Evolutionary conservation across 2,888 invertebrate species (phyloP), one percentile per base, ranked within the genome.

Genomic region (Lomographa bimaculata): DNA sequence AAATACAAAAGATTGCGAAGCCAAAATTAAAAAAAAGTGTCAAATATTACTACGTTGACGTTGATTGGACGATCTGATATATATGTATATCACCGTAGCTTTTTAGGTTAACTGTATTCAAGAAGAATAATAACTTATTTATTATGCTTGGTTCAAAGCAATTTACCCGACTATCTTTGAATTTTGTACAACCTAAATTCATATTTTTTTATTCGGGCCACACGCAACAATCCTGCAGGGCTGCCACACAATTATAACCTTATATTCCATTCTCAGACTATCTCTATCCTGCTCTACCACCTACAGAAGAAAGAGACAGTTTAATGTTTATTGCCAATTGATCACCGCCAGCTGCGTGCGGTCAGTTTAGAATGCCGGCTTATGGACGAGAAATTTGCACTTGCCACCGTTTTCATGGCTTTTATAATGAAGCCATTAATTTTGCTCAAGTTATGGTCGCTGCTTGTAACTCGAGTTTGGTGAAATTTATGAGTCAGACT

Each of bases 271-370:
- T 29, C 40, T 35, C 35, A 45, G 45, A 51, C 47, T 37, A 39
- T 6, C 7, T 6, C 17, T 20, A 5, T 58, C 55, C 41, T 44
- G 46, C 28, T 60, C 36, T 37, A 34, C 10, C 30, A 6, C 2
- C 6, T 5, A 9, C 5, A 14, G 14, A 3, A 46, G 44, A 57
- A 33, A 30, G 43, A 9, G 57, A 53, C 26, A 36, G n/a, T 9
- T 35, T 1, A 37, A 3, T 24, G 27, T 24, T 46, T 36, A 43
- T 43, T 41, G 35, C 46, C 44, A 46, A 57, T 55, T 53, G 54
- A 63, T 54, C 50, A 41, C 45, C 47, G 14, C 34, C 57, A 59
- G 57, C 60, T 60, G 61, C 46, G 46, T 42, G 48, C 56, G 52
- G 48, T 36, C 16, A 40, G 46, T 43, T 51, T 11, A 26, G 37